Evolutionary conservation across 2,797 vertebrate genomes (phyloP).

Genomic region (Sphenopsis melanotis): DNA sequence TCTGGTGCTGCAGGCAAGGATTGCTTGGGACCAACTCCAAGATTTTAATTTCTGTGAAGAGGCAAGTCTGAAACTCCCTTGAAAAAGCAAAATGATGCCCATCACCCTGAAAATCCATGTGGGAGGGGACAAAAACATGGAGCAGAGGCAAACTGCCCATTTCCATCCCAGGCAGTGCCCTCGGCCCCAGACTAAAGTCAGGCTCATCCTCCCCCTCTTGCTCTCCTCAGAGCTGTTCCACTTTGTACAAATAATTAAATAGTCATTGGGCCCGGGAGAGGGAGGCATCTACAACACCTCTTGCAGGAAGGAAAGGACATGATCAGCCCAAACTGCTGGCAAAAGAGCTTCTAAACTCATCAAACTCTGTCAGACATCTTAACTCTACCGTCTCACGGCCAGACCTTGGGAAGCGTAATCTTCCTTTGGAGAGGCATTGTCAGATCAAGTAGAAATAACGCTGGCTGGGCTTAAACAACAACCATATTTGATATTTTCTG

Average conservation of each 20-base stretch:
- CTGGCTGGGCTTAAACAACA: constrained; percentile 34
- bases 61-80: not conserved
- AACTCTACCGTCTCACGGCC: not conserved
- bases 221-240: not conserved
- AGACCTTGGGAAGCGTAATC: not conserved
- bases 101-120: not conserved
- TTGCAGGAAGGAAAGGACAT: not conserved
- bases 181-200: not conserved
- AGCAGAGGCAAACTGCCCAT: not conserved
- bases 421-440: constrained; percentile 12
- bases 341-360: not conserved
- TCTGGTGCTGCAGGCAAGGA: not conserved
- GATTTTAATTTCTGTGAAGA: not conserved
- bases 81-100: not conserved
- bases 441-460: constrained; percentile 44
- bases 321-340: not conserved
- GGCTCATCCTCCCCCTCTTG: fast-evolving
- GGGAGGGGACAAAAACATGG: not conserved
- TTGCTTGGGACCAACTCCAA: not conserved
- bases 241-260: constrained; percentile 4
- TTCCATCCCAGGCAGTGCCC: not conserved
- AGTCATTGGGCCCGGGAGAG: not conserved
- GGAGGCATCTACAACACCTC: not conserved
- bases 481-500: constrained; percentile 63
- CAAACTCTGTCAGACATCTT: not conserved